A percentile compares a stretch with the other conserved stretches of the same genome.
Conservation (phyloP, 2,113 vertebrate genomes). For the Desmodus rotundus region DNA sequence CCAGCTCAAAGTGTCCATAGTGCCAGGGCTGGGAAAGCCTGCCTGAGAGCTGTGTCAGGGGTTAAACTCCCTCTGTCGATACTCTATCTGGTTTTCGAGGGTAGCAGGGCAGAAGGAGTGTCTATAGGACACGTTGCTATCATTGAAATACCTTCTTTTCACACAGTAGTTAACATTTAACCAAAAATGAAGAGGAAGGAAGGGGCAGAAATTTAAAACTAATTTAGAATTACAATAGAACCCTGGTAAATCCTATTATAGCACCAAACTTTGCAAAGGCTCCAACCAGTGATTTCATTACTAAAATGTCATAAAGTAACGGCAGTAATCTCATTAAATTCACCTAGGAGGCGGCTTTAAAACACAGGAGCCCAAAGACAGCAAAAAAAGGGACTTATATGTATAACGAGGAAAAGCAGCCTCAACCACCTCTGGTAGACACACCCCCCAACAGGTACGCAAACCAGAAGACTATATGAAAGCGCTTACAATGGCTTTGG, state of each 20-base stretch:
- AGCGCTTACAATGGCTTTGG: not conserved
- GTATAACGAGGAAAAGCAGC: not conserved
- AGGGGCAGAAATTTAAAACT: not conserved
- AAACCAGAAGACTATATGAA: not conserved
- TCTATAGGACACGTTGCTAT: not conserved
- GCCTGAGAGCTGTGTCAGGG: not conserved
- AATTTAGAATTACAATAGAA: not conserved
- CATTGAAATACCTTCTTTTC: slow-evolving; percentile 12
- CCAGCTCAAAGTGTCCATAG: not conserved
- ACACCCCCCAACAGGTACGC: not conserved
- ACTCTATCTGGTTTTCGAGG: not conserved
- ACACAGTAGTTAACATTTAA: not conserved
- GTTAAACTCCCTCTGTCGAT: not conserved
- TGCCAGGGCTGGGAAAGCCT: not conserved
- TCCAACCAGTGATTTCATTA: not conserved
- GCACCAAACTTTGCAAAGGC: not conserved
- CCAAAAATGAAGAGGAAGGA: not conserved
- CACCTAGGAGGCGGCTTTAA: not conserved
- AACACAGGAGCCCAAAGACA: not conserved
- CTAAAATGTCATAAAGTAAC: not conserved
- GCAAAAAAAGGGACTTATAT: not conserved
- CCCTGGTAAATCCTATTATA: not conserved
- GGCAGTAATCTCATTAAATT: not conserved
- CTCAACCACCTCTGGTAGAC: not conserved
- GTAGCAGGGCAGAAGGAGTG: not conserved